Percentiles rank a stretch among this genome's conserved stretches.
Evolutionary conservation across 1,140 invertebrate species (phyloP).

Genomic region (Globodera rostochiensis): DNA sequence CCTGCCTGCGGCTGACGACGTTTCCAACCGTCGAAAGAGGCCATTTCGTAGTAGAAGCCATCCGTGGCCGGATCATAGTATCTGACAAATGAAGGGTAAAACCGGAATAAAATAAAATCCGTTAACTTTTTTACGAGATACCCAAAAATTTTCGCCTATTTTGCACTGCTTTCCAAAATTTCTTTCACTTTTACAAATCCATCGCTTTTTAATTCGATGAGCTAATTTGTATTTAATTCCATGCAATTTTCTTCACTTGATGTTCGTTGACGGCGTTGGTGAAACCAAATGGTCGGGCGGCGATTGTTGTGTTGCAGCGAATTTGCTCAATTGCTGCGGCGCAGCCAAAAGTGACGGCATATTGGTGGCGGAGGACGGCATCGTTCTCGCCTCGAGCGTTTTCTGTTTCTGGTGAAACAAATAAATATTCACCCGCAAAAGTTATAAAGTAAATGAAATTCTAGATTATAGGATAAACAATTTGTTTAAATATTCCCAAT

Average conservation of each 20-base stretch:
- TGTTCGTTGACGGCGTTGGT: conserved; percentile 2
- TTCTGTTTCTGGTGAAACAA: conserved; percentile 16
- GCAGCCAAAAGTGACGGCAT: conserved; percentile 5
- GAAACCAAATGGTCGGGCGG: conserved; percentile 32
- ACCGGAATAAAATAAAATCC: too few relatives aligned
- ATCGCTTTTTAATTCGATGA: not conserved
- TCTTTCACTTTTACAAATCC: not conserved
- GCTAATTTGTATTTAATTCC: not conserved
- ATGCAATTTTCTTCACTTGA: not conserved
- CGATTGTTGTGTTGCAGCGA: conserved; percentile 13
- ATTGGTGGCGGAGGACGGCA: conserved; percentile 8
- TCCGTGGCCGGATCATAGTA: conserved; percentile 60
- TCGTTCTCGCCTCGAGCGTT: not conserved
- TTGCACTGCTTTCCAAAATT: too few relatives aligned
- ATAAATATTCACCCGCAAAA: not conserved
- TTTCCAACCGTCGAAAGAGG: conserved; percentile 60
- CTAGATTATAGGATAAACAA: too few relatives aligned
- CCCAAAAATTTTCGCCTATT: too few relatives aligned
- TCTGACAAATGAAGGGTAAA: conserved; percentile 15
- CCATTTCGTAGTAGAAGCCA: conserved; percentile 64
- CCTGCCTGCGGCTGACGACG: conserved; percentile 48
- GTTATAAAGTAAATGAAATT: too few relatives aligned
- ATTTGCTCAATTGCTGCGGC: conserved; percentile 42
- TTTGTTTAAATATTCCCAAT: too few relatives aligned
- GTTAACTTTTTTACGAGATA: too few relatives aligned